phyloP scores from a whole-genome alignment of 2,888 invertebrate species.

The Sinodicranocentrus sp. region DNA sequence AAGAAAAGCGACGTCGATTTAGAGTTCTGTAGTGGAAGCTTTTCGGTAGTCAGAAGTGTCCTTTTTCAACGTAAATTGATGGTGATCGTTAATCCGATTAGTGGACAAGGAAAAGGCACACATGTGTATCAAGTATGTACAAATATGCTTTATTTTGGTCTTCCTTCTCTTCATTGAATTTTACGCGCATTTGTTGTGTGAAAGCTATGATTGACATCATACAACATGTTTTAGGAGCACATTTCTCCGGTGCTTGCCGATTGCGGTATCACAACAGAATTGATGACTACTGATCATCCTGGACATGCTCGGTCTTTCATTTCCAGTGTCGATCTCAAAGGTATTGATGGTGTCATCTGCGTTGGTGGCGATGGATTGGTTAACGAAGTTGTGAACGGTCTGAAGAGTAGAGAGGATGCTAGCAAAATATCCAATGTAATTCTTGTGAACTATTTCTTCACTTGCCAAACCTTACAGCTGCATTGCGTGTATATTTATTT shows the following conservation, averaged over 20 bases:
- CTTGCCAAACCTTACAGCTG: background rate
- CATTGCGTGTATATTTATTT: background rate
- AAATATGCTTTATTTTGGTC: too few species aligned
- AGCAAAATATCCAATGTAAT: slow-evolving; percentile 32
- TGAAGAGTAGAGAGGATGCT: slow-evolving; percentile 14
- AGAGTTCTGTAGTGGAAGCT: slow-evolving; percentile 23
- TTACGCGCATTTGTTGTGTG: background rate
- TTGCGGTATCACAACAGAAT: slow-evolving; percentile 90
- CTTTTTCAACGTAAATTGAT: slow-evolving; percentile 81
- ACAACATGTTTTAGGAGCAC: slow-evolving; percentile 79
- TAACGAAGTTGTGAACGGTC: slow-evolving; percentile 78
- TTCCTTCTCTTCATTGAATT: background rate
- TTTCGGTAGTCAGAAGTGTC: slow-evolving; percentile 1
- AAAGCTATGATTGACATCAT: too few species aligned
- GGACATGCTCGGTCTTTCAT: slow-evolving; percentile 91
- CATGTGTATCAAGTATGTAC: slow-evolving; percentile 84
- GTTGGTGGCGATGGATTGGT: slow-evolving; percentile 81
- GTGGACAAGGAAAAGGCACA: slow-evolving; percentile 93
- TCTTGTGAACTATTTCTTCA: background rate
- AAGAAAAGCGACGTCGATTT: slow-evolving; percentile 11
- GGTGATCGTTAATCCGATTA: slow-evolving; percentile 94
- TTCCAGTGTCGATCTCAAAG: slow-evolving; percentile 85
- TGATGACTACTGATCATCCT: slow-evolving; percentile 91
- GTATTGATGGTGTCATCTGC: slow-evolving; percentile 88
- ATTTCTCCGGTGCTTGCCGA: slow-evolving; percentile 91